Percentiles rank a stretch among this genome's conserved stretches.
These are phyloP conservation scores for Momotus momota DNA, from an alignment of 2,797 vertebrate species.

Conservation along the genomic window DNA sequence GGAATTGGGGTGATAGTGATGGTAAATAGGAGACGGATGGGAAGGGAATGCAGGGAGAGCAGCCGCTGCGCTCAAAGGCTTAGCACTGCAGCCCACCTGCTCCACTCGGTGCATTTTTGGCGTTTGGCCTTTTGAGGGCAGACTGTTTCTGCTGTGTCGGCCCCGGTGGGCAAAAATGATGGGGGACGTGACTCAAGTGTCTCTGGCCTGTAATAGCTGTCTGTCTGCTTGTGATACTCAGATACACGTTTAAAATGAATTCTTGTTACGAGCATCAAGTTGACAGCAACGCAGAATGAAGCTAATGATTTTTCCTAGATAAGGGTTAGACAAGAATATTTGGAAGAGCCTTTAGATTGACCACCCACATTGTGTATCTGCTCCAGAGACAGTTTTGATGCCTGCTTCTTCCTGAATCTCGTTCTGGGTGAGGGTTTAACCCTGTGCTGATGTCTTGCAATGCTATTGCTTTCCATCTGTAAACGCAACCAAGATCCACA, in stretches of 20 bases:
- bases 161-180: not conserved
- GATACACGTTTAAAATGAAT: not conserved
- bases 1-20: not conserved
- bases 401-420: not conserved
- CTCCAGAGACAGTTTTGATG: not conserved
- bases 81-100: fast-evolving
- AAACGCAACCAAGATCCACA: not conserved
- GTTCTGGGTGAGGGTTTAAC: not conserved
- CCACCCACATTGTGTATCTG: not conserved
- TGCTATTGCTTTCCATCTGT: not conserved
- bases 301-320: not conserved
- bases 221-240: not conserved
- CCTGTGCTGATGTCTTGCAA: not conserved
- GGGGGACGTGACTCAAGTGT: not conserved
- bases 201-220: not conserved
- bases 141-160: not conserved
- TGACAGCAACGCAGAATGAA: not conserved
- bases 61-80: fast-evolving
- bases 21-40: not conserved
- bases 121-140: conserved; percentile 62
- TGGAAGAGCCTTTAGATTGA: not conserved
- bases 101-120: not conserved
- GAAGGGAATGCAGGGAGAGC: not conserved
- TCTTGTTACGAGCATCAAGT: not conserved
- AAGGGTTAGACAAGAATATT: not conserved